Conservation (phyloP, 1,140 invertebrate genomes). For the Trichonephila clavipes region DNA sequence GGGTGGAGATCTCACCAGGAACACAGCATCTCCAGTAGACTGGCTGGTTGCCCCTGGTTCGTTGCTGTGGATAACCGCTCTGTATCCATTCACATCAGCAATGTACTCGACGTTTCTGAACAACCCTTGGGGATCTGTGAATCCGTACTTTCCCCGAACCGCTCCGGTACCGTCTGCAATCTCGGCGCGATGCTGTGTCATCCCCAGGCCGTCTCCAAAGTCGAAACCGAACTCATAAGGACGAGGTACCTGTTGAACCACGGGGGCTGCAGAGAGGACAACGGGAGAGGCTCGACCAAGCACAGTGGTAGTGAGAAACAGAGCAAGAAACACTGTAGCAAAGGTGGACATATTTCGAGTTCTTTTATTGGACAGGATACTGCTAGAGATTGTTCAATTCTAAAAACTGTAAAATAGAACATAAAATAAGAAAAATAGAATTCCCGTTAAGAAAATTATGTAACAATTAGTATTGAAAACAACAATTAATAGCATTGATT, state of each 20-base stretch:
- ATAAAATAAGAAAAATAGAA: too few species aligned
- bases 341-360: not conserved
- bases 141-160: conserved; percentile 77
- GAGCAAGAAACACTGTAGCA: not conserved
- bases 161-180: conserved; percentile 54
- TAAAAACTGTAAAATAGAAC: too few species aligned
- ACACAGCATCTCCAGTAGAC: conserved; percentile 48
- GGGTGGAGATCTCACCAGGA: conserved; percentile 46
- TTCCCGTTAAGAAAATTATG: too few species aligned
- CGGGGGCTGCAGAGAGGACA: not conserved
- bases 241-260: conserved; percentile 22
- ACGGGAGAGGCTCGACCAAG: not conserved
- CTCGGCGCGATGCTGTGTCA: conserved; percentile 66
- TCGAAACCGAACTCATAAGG: conserved; percentile 77
- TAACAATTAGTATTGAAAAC: too few species aligned
- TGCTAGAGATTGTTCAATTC: not conserved
- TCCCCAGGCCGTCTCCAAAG: conserved; percentile 74
- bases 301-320: not conserved
- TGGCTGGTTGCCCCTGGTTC: conserved; percentile 62
- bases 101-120: conserved; percentile 79
- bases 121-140: conserved; percentile 78
- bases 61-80: conserved; percentile 76
- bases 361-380: not conserved
- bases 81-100: conserved; percentile 79
- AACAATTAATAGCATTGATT: too few species aligned